Percentiles rank a stretch among this genome's conserved stretches.
Conservation (phyloP, 2,888 invertebrate species). For the Agriopis aurantiaria region DNA sequence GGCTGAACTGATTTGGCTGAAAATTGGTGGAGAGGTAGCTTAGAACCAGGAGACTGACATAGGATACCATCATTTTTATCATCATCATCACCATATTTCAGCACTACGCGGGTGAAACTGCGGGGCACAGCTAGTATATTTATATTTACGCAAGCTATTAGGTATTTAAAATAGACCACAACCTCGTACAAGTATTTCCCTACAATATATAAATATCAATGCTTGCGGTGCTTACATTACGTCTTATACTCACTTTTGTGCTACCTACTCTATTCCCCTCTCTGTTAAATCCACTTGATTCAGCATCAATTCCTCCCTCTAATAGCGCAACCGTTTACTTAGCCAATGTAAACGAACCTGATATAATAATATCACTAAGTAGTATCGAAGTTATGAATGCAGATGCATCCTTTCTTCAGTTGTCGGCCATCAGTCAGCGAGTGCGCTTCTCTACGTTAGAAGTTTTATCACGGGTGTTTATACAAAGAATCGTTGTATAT, state of each 20-base stretch:
- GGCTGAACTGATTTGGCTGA: no score
- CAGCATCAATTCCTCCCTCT: slow-evolving; percentile 9
- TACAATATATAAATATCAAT: no score
- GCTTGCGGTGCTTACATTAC: no score
- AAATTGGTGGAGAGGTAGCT: no score
- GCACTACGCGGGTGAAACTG: no score
- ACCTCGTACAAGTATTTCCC: no score
- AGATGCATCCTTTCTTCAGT: slow-evolving; percentile 72
- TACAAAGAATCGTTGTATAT: neutral
- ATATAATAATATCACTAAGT: slow-evolving; percentile 39
- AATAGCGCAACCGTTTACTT: slow-evolving; percentile 17
- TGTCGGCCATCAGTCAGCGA: slow-evolving; percentile 62
- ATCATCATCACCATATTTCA: no score
- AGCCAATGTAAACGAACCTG: slow-evolving; percentile 23
- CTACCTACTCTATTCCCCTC: neutral
- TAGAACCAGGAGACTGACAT: no score
- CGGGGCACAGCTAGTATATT: no score
- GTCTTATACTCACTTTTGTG: neutral
- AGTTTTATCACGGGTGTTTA: neutral
- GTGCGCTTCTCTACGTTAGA: slow-evolving; percentile 52
- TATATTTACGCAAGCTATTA: no score
- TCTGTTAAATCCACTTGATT: slow-evolving; percentile 9
- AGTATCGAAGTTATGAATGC: slow-evolving; percentile 51
- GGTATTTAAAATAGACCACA: no score
- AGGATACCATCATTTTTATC: no score